Evolutionary conservation across 2,113 vertebrate genomes (phyloP).

Genomic region (Cavia aperea): DNA sequence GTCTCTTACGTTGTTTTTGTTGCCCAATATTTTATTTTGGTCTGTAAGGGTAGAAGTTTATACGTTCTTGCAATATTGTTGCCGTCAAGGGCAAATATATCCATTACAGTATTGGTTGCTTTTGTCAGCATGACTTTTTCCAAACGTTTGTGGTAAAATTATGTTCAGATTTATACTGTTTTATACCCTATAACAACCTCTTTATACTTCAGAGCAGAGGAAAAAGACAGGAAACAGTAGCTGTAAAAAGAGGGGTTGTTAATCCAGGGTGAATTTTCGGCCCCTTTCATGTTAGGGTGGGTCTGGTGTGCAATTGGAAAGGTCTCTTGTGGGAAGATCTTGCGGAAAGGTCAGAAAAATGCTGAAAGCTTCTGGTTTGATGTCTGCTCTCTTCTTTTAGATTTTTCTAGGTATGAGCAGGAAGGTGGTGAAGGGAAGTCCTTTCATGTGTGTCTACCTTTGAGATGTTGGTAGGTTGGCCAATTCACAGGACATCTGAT

Average conservation of each 20-base stretch:
- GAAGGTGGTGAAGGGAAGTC: background rate
- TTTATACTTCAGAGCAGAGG: background rate
- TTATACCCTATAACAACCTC: background rate
- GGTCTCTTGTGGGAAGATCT: background rate
- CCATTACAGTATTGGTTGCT: conserved; percentile 8
- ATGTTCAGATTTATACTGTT: background rate
- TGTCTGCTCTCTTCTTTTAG: background rate
- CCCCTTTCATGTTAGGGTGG: background rate
- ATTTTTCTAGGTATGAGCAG: background rate
- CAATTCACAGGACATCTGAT: background rate
- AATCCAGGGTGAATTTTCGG: background rate
- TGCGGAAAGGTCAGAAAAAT: background rate
- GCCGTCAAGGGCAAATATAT: background rate
- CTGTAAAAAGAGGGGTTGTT: background rate
- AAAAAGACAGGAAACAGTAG: background rate
- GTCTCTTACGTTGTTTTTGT: conserved; percentile 25
- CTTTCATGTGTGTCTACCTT: background rate
- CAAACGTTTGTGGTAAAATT: conserved; percentile 24
- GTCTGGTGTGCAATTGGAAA: background rate
- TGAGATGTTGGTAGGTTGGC: background rate
- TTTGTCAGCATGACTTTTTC: conserved; percentile 1
- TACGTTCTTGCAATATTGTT: background rate
- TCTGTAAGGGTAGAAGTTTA: conserved; percentile 2
- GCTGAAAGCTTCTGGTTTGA: background rate
- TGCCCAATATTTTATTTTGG: background rate